Percentiles rank a stretch among this genome's conserved stretches.
Evolutionary conservation across 1,140 invertebrate species (phyloP).

Genomic region (Ditylenchus dipsaci): DNA sequence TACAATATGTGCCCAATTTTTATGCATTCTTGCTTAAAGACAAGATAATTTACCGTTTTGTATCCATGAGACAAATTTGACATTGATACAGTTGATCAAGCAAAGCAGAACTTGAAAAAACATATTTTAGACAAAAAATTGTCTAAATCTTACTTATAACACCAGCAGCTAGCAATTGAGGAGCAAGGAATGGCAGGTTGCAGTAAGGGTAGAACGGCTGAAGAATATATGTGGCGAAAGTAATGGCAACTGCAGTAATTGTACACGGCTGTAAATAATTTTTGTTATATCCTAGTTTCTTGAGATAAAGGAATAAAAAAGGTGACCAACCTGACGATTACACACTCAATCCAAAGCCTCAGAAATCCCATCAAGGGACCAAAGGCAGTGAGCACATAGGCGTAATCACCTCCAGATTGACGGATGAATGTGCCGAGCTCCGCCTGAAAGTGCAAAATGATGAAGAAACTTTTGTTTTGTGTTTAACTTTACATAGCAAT

Average conservation of each 20-base stretch:
- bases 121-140: neutral
- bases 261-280: conserved; percentile 13
- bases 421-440: conserved; percentile 63
- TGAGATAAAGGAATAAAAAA: conserved; percentile 5
- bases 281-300: neutral
- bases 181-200: too few relatives aligned
- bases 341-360: conserved; percentile 87
- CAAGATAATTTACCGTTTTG: conserved; percentile 81
- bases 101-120: conserved; percentile 71
- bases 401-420: conserved; percentile 88
- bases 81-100: conserved; percentile 92
- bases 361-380: conserved; percentile 80
- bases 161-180: too few relatives aligned
- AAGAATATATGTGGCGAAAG: too few relatives aligned
- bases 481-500: conserved; percentile 44
- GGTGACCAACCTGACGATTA: conserved; percentile 72
- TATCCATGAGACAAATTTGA: conserved; percentile 88
- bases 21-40: too few relatives aligned
- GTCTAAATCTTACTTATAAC: neutral
- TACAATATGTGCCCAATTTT: too few relatives aligned
- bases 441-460: conserved; percentile 37
- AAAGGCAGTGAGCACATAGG: conserved; percentile 65
- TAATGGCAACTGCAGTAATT: too few relatives aligned
- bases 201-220: too few relatives aligned
- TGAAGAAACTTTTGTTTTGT: too few relatives aligned